Evolutionary conservation across 2,888 invertebrate genomes (phyloP), one percentile per base, ranked within the genome.

Genomic region (Pterostichus madidus): DNA sequence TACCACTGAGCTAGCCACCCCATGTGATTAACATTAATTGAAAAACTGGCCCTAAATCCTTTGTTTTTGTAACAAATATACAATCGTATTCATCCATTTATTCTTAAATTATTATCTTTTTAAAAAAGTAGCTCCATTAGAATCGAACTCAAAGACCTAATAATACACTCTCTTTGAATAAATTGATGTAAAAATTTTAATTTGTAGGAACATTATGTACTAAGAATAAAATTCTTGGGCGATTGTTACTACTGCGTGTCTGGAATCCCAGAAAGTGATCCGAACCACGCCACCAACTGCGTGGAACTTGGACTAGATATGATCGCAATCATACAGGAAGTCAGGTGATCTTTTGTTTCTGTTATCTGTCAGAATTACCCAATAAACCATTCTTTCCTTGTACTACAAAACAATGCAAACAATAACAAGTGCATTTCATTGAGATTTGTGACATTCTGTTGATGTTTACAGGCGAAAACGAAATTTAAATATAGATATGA

Each of bases 161-260:
- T n/a, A n/a, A n/a, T n/a, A n/a, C n/a, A n/a, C n/a, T n/a, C n/a
- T n/a, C n/a, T n/a, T n/a, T n/a, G n/a, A n/a, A n/a, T n/a, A n/a
- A n/a, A n/a, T n/a, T n/a, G n/a, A n/a, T n/a, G n/a, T n/a, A n/a
- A 7, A 3, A 1, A 7, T 39, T 39, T 39, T 39, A 7, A 46
- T 44, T 90, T 91, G 84, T 88, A 94, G 93, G 93, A 94, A 86
- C 92, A 94, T 85, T 94, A 95, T 85, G 96, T 96, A 0, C 91
- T 97, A 79, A 91, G 98, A 78, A 98, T 98, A 79, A 98, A 98
- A 88, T 97, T 98, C 87, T 92, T 98, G 84, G 98, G 98, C 0
- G 98, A 98, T 87, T 98, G 98, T 87, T 98, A 98, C 88, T 98
- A 98, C 89, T 97, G 97, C 87, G 97, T 97, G 1, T 95, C 96